Percentiles rank a stretch among this genome's conserved stretches.
These are phyloP conservation scores for Styela clava DNA, from an alignment of 23 tunicate species.

Conservation along the genomic window DNA sequence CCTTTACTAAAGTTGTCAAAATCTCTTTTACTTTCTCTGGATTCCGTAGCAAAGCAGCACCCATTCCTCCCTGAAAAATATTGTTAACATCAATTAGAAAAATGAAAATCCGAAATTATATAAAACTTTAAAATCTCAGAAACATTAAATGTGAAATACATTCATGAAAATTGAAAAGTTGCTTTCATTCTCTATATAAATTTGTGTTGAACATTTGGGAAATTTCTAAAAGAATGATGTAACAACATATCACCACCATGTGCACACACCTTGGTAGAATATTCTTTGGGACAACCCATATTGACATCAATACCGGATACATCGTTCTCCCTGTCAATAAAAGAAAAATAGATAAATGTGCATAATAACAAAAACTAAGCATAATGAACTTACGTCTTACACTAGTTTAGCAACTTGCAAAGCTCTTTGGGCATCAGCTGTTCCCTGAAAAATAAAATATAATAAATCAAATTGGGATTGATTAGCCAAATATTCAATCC, in stretches of 20 bases:
- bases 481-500: too few relatives aligned
- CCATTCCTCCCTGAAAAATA: constrained; percentile 96
- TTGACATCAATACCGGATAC: constrained; percentile 96
- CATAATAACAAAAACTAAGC: not conserved
- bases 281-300: constrained; percentile 99
- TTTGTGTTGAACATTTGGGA: too few relatives aligned
- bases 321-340: constrained; percentile 60
- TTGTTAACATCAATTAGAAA: not conserved
- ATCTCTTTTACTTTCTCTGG: constrained; percentile 75
- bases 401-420: constrained; percentile 82
- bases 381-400: constrained; percentile 36
- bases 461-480: too few relatives aligned
- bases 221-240: too few relatives aligned
- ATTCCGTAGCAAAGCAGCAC: constrained; percentile 76
- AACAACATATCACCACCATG: too few relatives aligned
- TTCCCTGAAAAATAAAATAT: constrained; percentile 57
- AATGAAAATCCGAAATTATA: not conserved
- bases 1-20: constrained; percentile 66
- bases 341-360: not conserved
- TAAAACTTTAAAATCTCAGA: too few relatives aligned
- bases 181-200: too few relatives aligned
- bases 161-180: too few relatives aligned
- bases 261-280: constrained; percentile 89
- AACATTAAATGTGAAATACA: too few relatives aligned
- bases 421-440: constrained; percentile 89